phyloP scores from a whole-genome alignment of 2,113 vertebrate genomes.

The Onychostruthus taczanowskii region DNA sequence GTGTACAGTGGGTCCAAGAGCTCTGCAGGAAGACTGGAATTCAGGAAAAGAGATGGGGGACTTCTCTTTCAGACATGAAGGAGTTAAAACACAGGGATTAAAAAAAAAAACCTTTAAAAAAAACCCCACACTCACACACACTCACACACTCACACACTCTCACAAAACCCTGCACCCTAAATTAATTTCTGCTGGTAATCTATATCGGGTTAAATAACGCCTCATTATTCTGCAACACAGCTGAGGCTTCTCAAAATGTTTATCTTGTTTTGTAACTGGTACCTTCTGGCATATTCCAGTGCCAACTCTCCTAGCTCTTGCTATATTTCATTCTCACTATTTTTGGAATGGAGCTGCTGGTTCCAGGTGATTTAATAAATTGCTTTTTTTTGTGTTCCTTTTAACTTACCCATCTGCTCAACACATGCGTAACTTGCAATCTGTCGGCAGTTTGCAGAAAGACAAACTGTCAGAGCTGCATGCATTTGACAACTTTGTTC shows the following conservation, averaged over 20 bases:
- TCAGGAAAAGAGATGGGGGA: background rate
- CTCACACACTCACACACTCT: constrained; percentile 47
- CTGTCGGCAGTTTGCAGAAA: constrained; percentile 86
- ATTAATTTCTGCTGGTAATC: constrained; percentile 84
- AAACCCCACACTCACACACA: background rate
- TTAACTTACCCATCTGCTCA: constrained; percentile 88
- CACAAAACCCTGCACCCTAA: constrained; percentile 77
- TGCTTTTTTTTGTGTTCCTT: constrained; percentile 84
- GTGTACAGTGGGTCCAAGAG: background rate
- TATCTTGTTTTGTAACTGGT: constrained; percentile 88
- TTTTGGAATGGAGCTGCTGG: constrained; percentile 86
- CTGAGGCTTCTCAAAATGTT: constrained; percentile 89
- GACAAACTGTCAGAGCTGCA: constrained; percentile 85
- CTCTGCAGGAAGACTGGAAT: background rate
- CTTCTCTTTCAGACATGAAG: background rate
- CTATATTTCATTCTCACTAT: constrained; percentile 90
- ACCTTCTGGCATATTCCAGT: constrained; percentile 84
- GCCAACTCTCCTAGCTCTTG: constrained; percentile 82
- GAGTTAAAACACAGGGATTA: constrained; percentile 60
- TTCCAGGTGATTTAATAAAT: constrained; percentile 91
- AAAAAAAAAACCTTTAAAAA: constrained; percentile 26
- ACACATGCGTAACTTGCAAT: constrained; percentile 87
- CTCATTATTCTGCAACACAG: constrained; percentile 86
- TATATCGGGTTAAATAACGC: constrained; percentile 84
- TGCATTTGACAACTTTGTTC: constrained; percentile 85